phyloP scores from a whole-genome alignment of 2,888 invertebrate species.

The Epinotia bilunana region DNA sequence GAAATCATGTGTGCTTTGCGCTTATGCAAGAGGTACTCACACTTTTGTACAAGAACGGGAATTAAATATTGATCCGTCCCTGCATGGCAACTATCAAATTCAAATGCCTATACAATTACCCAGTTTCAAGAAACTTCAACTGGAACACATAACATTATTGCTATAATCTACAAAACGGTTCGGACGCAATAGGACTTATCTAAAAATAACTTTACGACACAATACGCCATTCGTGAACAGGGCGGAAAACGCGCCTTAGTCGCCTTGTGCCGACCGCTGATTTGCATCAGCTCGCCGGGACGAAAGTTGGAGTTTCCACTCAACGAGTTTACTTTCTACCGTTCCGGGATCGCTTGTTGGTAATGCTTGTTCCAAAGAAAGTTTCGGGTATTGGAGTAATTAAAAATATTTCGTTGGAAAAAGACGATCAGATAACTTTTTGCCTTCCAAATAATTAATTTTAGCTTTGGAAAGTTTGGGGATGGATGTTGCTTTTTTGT shows the following conservation, averaged over 20 bases:
- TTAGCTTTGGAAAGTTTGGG: slow-evolving; percentile 23
- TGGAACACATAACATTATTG: neutral
- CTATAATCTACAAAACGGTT: neutral
- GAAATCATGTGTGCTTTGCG: no score
- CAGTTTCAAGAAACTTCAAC: neutral
- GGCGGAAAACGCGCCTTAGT: slow-evolving; percentile 5
- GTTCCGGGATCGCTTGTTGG: slow-evolving; percentile 20
- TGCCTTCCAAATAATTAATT: slow-evolving; percentile 29
- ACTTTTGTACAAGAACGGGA: neutral
- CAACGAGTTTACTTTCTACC: slow-evolving; percentile 15
- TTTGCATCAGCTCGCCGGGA: slow-evolving; percentile 32
- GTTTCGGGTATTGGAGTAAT: slow-evolving; percentile 34
- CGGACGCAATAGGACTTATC: neutral
- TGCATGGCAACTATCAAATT: neutral
- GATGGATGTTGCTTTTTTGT: slow-evolving; percentile 6
- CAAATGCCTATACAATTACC: neutral
- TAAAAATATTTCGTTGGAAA: slow-evolving; percentile 32
- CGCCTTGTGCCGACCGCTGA: slow-evolving; percentile 21
- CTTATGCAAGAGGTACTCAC: no score
- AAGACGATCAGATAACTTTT: slow-evolving; percentile 35
- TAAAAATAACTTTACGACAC: neutral
- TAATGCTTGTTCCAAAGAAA: slow-evolving; percentile 36
- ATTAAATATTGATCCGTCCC: neutral
- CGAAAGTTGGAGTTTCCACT: slow-evolving; percentile 25
- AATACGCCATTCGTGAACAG: neutral